Evolutionary conservation across 2,113 vertebrate genomes (phyloP).

Genomic region (Rafetus swinhoei): DNA sequence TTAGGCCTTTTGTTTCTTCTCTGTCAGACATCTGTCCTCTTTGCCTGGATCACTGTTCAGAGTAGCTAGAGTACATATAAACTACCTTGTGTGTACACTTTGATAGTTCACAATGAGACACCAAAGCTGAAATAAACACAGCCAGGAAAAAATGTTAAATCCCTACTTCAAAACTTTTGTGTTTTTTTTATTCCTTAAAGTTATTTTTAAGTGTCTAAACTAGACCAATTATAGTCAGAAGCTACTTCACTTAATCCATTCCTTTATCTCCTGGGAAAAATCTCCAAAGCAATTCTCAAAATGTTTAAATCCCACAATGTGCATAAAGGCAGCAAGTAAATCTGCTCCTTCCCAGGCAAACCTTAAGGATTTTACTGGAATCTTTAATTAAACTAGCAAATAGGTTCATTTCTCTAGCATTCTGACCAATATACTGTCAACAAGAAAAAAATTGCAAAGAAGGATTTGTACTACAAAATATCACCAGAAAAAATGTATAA

Average conservation of each 20-base stretch:
- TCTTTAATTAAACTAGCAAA: slow-evolving; percentile 77
- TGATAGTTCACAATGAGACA: slow-evolving; percentile 52
- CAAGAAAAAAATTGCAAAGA: slow-evolving; percentile 55
- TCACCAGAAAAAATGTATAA: slow-evolving; percentile 71
- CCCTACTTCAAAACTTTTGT: slow-evolving; percentile 60
- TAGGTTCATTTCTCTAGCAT: slow-evolving; percentile 63
- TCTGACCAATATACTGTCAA: slow-evolving; percentile 62
- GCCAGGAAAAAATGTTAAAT: slow-evolving; percentile 32
- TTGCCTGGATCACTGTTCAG: slow-evolving; percentile 28
- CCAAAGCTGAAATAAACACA: slow-evolving; percentile 55
- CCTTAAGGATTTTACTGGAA: slow-evolving; percentile 64
- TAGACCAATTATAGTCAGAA: slow-evolving; percentile 71
- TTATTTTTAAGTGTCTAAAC: slow-evolving; percentile 75
- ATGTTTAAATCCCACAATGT: slow-evolving; percentile 69
- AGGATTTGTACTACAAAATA: slow-evolving; percentile 71
- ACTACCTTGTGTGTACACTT: slow-evolving; percentile 14
- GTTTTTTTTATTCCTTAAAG: slow-evolving; percentile 66
- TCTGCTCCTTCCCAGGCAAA: slow-evolving; percentile 69
- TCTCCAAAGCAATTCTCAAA: slow-evolving; percentile 70
- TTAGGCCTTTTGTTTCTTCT: slow-evolving; percentile 64
- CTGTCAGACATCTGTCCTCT: slow-evolving; percentile 54
- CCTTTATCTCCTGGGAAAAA: slow-evolving; percentile 74
- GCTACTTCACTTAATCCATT: slow-evolving; percentile 71
- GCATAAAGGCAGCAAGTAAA: slow-evolving; percentile 71
- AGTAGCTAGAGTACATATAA: slow-evolving; percentile 28